Evolutionary conservation across 2,797 vertebrate genomes (phyloP), one percentile per base, ranked within the genome.

Genomic region (Argya squamiceps): DNA sequence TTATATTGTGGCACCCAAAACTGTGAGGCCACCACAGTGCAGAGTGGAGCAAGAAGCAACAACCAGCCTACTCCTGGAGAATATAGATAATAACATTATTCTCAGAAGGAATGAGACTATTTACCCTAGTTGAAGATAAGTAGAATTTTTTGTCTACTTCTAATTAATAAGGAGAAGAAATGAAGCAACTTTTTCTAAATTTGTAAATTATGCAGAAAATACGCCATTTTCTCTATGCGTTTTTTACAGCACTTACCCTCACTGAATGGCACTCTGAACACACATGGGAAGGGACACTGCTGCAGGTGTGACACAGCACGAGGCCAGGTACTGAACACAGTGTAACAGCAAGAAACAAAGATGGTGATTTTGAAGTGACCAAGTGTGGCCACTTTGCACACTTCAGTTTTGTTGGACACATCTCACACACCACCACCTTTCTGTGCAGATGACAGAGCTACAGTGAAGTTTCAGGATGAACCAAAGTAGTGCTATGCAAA

Each of bases 231-330:
- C n/a, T 47, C 32, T 10, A 3, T 3, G 12, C 36, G 22, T 9
- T 74, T 85, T 55, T 82, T 56, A 47, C 24, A 59, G 44, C 29
- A 43, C 19, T 26, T 43, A 29, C 47, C 10, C 26, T 55, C 27
- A 32, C 13, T 67, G 52, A 74, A 59, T 1, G 22, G 15, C 0
- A 0, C 7, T 24, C 6, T 59, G 52, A 55, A 47, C 49, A 59
- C 17, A 15, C 4, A 4, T 1, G 8, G 41, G 43, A 46, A 55
- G 21, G 36, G 24, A 63, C 2, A 7, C 30, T 65, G 22, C 69
- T 74, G 47, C 39, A 36, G 53, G 37, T 37, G 37, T 37, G 41
- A 52, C 34, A 63, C 44, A 50, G 24, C 26, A 4, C 1, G 1
- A 16, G 2, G 2, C 23, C 65, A 55, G 49, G 29, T 36, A 32